Conservation (phyloP, 2,797 vertebrate species). For the Capromys pilorides region DNA sequence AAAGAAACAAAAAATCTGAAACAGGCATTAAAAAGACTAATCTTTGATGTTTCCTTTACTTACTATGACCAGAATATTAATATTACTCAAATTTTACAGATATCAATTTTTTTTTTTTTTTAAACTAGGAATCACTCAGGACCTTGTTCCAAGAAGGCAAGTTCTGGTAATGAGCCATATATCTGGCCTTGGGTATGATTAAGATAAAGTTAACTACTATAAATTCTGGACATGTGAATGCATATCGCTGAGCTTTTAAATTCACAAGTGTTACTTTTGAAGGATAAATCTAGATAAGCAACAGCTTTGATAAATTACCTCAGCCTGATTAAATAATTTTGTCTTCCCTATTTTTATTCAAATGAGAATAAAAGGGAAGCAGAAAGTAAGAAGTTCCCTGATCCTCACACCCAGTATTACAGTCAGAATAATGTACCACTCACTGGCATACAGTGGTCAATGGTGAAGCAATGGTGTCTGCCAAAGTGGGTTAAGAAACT, state of each 20-base stretch:
- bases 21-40: slow-evolving; percentile 4
- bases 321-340: slow-evolving; percentile 32
- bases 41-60: slow-evolving; percentile 30
- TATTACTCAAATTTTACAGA: slow-evolving; percentile 26
- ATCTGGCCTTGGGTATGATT: neutral
- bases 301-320: slow-evolving; percentile 30
- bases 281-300: slow-evolving; percentile 33
- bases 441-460: neutral
- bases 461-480: slow-evolving; percentile 27
- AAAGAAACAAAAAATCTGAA: slow-evolving; percentile 50
- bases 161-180: too few species aligned
- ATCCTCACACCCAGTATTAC: neutral
- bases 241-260: neutral
- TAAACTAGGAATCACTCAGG: too few species aligned
- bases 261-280: slow-evolving; percentile 44
- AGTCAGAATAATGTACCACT: neutral
- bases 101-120: neutral
- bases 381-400: slow-evolving; percentile 57
- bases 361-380: neutral
- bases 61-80: slow-evolving; percentile 29
- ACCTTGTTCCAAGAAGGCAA: too few species aligned
- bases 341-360: slow-evolving; percentile 20
- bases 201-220: slow-evolving; percentile 18
- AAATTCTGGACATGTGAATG: neutral
- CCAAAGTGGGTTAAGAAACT: slow-evolving; percentile 23